Evolutionary conservation across 2,797 vertebrate genomes (phyloP).

Genomic region (Gallinago stenura): DNA sequence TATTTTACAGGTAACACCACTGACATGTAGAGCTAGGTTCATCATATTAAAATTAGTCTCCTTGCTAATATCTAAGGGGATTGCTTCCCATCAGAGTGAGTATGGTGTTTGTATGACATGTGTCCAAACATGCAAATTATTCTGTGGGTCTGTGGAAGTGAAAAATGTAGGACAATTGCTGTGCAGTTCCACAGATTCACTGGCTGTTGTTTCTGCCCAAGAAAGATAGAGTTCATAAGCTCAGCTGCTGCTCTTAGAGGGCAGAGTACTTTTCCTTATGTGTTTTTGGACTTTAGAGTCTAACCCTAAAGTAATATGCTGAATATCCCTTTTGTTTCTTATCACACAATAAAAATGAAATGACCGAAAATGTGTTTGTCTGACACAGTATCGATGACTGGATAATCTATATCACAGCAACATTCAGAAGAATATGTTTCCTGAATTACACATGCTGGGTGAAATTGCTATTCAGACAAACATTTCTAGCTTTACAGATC

Average conservation of each 20-base stretch:
- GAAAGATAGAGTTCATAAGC: background rate
- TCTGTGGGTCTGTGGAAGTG: background rate
- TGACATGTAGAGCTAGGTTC: background rate
- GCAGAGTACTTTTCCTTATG: background rate
- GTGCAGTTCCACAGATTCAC: background rate
- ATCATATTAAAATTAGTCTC: background rate
- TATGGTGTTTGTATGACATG: background rate
- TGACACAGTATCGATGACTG: slow-evolving; percentile 1
- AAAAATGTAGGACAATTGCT: background rate
- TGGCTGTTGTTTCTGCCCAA: background rate
- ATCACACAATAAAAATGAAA: background rate
- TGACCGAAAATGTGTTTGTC: background rate
- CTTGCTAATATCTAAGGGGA: background rate
- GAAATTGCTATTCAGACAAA: slow-evolving; percentile 44
- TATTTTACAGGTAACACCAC: background rate
- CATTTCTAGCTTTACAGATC: background rate
- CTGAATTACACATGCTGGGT: background rate
- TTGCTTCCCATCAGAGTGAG: background rate
- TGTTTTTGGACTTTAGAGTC: background rate
- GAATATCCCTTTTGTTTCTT: background rate
- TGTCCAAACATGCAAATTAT: background rate
- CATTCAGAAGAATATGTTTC: background rate
- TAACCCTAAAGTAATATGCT: background rate
- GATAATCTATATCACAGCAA: slow-evolving; percentile 22
- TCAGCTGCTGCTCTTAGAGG: background rate